Evolutionary conservation across 2,797 vertebrate species (phyloP), one percentile per base, ranked within the genome.

Genomic region (Lagorchestes hirsutus): DNA sequence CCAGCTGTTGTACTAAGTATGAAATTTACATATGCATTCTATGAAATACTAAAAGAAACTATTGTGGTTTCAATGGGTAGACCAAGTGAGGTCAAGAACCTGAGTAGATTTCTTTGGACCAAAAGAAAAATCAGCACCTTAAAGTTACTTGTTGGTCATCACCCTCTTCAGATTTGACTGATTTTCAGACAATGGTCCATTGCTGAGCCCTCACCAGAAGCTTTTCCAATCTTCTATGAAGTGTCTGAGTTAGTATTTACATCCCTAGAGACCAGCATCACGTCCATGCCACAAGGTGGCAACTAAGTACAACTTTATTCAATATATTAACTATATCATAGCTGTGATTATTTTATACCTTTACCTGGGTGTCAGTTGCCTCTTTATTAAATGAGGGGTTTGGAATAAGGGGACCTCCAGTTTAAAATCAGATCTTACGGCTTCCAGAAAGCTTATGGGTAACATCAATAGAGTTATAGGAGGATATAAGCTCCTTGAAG

Each of bases 391-490:
- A 24, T 46, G 18, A 46, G 67, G n/a, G 13, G 8, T 82, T 82
- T 46, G 16, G n/a, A 82, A 40, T 82, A 82, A 82, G 67, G 67
- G 1, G 22, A 24, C 40, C 18, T 82, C n/a, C 8, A 24, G 67
- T 82, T 82, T 82, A 46, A 82, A 82, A 46, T 93, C 95, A 56
- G 31, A 56, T 93, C 24, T 56, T 92, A 92, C 40, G 5, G 90
- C 46, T 93, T 92, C 55, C 40, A 91, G 87, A 93, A 94, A 93
- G 55, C 62, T 46, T 34, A n/a, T 40, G 56, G 13, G 46, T 13
- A 50, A 92, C 92, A 56, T 91, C 93, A 90, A 93, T 91, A 91
- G 57, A 59, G 93, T 82, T 31, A 28, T 0, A 55, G 52, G 24
- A 95, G 95, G 94, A 24, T 6, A 46, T 46, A 82, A 82, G 40